Evolutionary conservation across 1,140 invertebrate genomes (phyloP), one percentile per base, ranked within the genome.

Genomic region (Drosophila punjabiensis): DNA sequence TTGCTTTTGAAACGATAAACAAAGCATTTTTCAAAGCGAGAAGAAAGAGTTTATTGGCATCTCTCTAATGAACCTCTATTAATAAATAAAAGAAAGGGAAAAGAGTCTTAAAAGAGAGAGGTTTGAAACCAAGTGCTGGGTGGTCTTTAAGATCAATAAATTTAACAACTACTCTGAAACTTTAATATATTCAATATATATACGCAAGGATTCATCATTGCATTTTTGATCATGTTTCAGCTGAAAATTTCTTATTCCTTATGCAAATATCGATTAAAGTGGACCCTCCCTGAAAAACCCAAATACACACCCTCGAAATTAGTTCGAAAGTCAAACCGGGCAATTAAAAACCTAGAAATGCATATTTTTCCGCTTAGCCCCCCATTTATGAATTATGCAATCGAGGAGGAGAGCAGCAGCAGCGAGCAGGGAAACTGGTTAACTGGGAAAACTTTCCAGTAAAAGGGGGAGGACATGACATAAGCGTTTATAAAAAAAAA

Each of bases 361-460:
- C 81, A 87, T 73, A 82, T 82, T 82, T 71, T 74, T 55, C 60
- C 75, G 30, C 69, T 78, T 64, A 67, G 41, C 39, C 58, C 47
- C 8, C 24, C 59, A 58, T 68, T 81, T 64, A 85, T 85, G 64
- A 85, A 85, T 85, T 74, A 85, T 85, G 82, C 64, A 83, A 24
- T 73, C 45, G 52, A 24, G 43, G 55, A 18, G 45, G 14, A n/a
- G 14, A 10, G 11, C n/a, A 32, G 10, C n/a, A 32, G n/a, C 18
- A 48, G 20, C 28, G 14, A 52, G 28, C 18, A 65, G 20, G 13
- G 18, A 48, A 48, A n/a, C 24, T 18, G 32, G 67, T 33, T 63
- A 32, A 65, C 28, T 35, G 41, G 37, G 33, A 35, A 41, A 73
- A 47, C 35, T 20, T 69, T 56, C 52, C 64, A 68, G 5, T 39